Base-by-base conservation (phyloP, 2,797 vertebrate genomes). In the Anguilla marmorata region DNA sequence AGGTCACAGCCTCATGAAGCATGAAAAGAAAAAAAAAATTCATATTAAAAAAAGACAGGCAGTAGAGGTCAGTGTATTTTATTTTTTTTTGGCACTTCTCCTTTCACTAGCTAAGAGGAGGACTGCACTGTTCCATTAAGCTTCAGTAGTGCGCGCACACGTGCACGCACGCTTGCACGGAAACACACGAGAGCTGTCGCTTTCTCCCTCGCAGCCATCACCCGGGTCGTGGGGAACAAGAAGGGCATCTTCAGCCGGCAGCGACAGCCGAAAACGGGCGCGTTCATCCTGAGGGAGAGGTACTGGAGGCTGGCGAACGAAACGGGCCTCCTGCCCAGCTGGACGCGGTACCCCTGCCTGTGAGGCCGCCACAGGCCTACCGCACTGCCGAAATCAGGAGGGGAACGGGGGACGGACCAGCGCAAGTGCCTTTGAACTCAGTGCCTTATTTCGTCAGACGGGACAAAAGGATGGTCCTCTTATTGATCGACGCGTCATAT, bases 221-320 rank as follows among this genome's bases (percentile, higher is more conserved):
- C 6, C 0, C 96, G 99, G 86, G 96, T 97, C 63, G 80, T 97
- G 72, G 99, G 98, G 4, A 99, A 99, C 93, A 99, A 96, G 91
- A 99, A 99, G 91, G 99, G 98, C 14, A 93, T 99, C 90, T 99
- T 99, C 92, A 99, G 94, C 45, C 96, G 99, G 0, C 97, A 99
- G 82, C 94, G 99, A 84, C 98, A 99, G 90, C 99, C 99, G 27
- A 99, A 99, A 93, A 90, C 96, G 0, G 96, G 97, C 0, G 99
- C 98, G 0, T 99, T 97, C 92, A 87, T 98, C 91, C 93, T 99
- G 87, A 96, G 94, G 91, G 96, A 98, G 80, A 94, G 99, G 85
- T 99, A 99, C 95, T 99, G 98, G 98, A 97, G 90, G 79, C 94
- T 99, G 89, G 98, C 98, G 63, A 99, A 99, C 41, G 95, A 96